Conservation (phyloP, 2,113 vertebrate genomes). For the Megaceryle torquata region DNA sequence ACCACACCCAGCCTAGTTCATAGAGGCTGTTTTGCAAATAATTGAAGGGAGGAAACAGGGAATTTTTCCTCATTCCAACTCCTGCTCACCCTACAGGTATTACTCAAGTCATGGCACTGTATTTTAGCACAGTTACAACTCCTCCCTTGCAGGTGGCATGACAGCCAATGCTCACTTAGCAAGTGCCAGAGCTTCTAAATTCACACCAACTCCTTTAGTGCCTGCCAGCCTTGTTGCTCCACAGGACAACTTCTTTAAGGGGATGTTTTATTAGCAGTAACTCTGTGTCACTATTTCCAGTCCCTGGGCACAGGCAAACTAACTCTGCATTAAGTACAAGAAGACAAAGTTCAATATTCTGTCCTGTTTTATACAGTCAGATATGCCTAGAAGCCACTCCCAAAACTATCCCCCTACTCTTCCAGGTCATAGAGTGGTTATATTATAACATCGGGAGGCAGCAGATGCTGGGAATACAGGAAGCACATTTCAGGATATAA, state of each 20-base stretch:
- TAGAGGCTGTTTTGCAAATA: too few species aligned
- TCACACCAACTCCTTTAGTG: neutral
- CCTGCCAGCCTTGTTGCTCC: neutral
- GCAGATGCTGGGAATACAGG: neutral
- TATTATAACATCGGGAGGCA: neutral
- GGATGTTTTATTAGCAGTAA: neutral
- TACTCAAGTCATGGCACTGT: neutral
- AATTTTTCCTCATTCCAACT: neutral
- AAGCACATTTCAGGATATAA: neutral
- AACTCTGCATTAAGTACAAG: neutral
- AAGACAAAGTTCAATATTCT: neutral
- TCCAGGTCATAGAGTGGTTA: neutral
- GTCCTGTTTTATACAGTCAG: neutral
- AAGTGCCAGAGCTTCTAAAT: neutral
- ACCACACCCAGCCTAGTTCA: neutral
- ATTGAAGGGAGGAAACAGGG: neutral
- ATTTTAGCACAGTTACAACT: neutral
- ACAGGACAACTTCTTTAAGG: neutral
- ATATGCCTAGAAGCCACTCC: neutral
- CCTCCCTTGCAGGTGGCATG: rapidly evolving
- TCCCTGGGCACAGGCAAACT: neutral
- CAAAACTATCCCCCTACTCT: neutral
- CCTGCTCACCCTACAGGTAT: neutral
- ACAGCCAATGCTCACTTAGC: neutral
- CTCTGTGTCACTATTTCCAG: neutral